phyloP scores from a whole-genome alignment of 2,797 vertebrate genomes.

The Enteromius argenteus region DNA sequence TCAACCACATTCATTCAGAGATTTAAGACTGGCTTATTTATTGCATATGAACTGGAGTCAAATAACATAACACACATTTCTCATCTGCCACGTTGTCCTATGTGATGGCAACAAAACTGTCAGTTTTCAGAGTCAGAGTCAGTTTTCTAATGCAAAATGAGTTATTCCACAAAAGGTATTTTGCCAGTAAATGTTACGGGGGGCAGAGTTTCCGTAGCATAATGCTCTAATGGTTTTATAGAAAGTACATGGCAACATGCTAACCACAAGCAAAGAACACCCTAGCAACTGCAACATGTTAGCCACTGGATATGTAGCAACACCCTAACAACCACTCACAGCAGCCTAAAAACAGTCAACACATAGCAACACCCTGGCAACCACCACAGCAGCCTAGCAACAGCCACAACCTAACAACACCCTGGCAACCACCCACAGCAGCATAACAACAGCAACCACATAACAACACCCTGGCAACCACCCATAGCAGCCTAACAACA shows the following conservation, averaged over 20 bases:
- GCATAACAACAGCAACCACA: neutral
- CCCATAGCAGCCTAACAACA: neutral
- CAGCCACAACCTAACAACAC: rapidly evolving
- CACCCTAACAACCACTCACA: neutral
- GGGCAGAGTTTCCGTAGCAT: neutral
- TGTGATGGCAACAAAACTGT: neutral
- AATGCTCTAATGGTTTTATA: neutral
- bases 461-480: neutral
- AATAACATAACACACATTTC: neutral
- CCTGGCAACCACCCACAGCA: neutral
- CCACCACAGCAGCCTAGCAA: neutral
- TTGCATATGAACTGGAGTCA: neutral
- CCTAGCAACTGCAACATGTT: neutral
- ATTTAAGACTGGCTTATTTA: conserved; percentile 1
- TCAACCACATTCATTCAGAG: neutral
- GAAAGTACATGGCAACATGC: neutral
- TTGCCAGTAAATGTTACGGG: neutral
- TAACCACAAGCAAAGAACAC: neutral
- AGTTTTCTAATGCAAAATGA: neutral
- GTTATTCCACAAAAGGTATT: neutral
- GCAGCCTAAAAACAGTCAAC: too few relatives aligned
- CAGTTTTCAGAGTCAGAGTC: too few relatives aligned
- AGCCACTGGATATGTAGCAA: neutral
- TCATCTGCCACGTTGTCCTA: neutral
- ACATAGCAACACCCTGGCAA: neutral